Conservation (phyloP, 2,888 invertebrate genomes). For the Eucera pruinosa region DNA sequence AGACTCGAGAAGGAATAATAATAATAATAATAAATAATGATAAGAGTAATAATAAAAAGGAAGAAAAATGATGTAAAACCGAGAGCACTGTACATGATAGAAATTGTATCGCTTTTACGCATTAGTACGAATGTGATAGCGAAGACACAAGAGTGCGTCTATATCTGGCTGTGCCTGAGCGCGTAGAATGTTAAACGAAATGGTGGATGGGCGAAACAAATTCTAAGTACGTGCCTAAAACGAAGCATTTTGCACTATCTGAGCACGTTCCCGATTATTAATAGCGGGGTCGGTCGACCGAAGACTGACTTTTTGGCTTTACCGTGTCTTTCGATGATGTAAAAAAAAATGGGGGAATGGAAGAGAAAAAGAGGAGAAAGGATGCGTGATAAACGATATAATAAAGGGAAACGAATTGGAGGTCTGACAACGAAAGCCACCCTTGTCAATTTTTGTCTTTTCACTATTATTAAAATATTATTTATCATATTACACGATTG, state of each 20-base stretch:
- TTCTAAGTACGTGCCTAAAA: slow-evolving; percentile 69
- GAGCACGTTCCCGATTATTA: slow-evolving; percentile 61
- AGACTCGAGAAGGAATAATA: slow-evolving; percentile 7
- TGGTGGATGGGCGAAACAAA: slow-evolving; percentile 46
- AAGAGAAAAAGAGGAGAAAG: slow-evolving; percentile 7
- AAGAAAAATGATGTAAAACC: slow-evolving; percentile 12
- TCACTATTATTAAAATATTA: too few species aligned
- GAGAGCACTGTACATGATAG: slow-evolving; percentile 49
- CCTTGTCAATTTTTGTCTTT: too few species aligned
- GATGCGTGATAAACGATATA: slow-evolving; percentile 8
- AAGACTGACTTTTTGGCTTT: slow-evolving; percentile 73
- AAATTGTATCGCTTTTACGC: slow-evolving; percentile 57
- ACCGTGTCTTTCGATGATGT: slow-evolving; percentile 58
- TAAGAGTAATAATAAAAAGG: neutral
- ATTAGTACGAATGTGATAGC: slow-evolving; percentile 49
- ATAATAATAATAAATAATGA: neutral
- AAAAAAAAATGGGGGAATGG: slow-evolving; percentile 21
- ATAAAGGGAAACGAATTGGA: slow-evolving; percentile 13
- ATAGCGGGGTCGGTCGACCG: slow-evolving; percentile 60
- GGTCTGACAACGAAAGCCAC: too few species aligned
- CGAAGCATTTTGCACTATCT: slow-evolving; percentile 44
- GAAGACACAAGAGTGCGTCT: slow-evolving; percentile 28
- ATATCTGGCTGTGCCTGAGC: slow-evolving; percentile 52
- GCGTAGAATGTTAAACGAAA: slow-evolving; percentile 19
- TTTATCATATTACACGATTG: too few species aligned